Evolutionary conservation across 2,888 invertebrate genomes (phyloP), one percentile per base, ranked within the genome.

Genomic region (Sphaeridia pumilis): DNA sequence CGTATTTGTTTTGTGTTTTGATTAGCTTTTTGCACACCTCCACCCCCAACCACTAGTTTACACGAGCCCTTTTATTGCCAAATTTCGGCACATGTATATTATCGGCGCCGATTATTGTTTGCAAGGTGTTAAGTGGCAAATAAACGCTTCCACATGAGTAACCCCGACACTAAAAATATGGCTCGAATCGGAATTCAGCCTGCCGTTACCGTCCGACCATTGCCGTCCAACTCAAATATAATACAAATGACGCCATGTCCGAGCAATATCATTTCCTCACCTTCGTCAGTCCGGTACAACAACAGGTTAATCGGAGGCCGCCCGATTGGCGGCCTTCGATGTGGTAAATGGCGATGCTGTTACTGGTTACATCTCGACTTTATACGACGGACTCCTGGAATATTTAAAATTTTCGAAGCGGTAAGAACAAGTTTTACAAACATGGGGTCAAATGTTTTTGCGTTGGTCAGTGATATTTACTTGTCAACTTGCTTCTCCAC

Each of bases 291-390:
- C 22, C 55, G 58, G 25, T 59, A 58, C 36, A 56, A 49, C 28
- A 55, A 52, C 36, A 26, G 58, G 47, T 10, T 44, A 26, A 45
- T 35, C 14, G 20, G 27, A 7, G 20, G 21, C 26, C 24, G 55
- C 7, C 35, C 44, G 2, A 49, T 49, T 38, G 55, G 55, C 14
- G 81, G 84, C 46, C 74, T 82, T 56, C 78, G 79, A 66, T 80
- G 85, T 67, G 84, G 84, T 61, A 82, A 81, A 68, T 84, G 82
- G 67, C 74, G 79, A 55, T 81, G 87, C 67, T 87, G 84, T 67
- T 82, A 84, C 20, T 87, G 87, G 68, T 72, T 88, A 52, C 82
- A 87, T 69, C 75, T 87, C 49, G 79, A 80, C 38, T 85, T 87
- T 69, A 71, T 87, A 14, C 80, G 79, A 42, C 79, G 82, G 1